These are phyloP conservation scores for Phania funesta DNA, from an alignment of 2,888 invertebrate genomes.

Conservation along the genomic window DNA sequence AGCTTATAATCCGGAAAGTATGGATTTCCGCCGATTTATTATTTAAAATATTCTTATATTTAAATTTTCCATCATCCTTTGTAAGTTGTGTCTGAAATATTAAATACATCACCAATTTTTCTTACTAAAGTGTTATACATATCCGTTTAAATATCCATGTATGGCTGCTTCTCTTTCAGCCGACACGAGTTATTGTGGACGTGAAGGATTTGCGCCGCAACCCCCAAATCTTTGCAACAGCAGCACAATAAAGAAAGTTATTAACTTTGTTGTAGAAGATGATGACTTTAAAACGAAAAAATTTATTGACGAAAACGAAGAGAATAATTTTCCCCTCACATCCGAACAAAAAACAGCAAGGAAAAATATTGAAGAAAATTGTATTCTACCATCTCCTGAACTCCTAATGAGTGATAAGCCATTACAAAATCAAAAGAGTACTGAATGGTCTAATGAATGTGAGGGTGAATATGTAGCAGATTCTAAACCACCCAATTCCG, in stretches of 20 bases:
- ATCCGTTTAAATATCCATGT: neutral
- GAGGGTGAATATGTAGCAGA: conserved; percentile 74
- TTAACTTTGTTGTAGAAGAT: conserved; percentile 21
- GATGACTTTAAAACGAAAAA: conserved; percentile 29
- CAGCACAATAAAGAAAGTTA: conserved; percentile 21
- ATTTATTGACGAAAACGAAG: neutral
- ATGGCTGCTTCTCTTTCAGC: conserved; percentile 15
- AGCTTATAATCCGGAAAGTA: too few species aligned
- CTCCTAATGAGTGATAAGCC: neutral
- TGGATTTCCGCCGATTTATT: too few species aligned
- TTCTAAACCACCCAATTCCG: conserved; percentile 73
- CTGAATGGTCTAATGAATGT: conserved; percentile 63
- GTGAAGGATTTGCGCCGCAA: conserved; percentile 29
- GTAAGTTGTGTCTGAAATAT: too few species aligned
- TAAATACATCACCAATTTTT: conserved; percentile 72
- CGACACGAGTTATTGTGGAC: conserved; percentile 48
- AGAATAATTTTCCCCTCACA: conserved; percentile 6
- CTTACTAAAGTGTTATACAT: conserved; percentile 25
- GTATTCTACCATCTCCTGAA: neutral
- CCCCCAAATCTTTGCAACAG: conserved; percentile 10
- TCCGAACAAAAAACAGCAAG: neutral
- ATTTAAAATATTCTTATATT: too few species aligned
- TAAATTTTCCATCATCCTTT: too few species aligned
- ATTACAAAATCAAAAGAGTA: conserved; percentile 10
- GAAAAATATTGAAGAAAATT: neutral